Conservation (phyloP, 2,113 vertebrate species). For the Pyxicephalus adspersus region DNA sequence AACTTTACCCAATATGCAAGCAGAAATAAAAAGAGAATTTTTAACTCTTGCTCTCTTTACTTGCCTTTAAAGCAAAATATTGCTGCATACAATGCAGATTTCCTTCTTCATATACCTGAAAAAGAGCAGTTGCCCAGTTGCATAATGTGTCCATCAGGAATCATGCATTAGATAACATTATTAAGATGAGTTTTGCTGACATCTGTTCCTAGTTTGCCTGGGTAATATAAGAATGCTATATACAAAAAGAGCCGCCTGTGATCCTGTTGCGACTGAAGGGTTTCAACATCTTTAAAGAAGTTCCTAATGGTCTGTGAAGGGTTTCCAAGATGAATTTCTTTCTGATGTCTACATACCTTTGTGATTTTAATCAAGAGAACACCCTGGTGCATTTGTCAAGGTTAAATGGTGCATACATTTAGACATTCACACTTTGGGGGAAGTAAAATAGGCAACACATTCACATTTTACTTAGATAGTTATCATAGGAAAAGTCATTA, state of each 20-base stretch:
- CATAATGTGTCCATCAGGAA: conserved; percentile 7
- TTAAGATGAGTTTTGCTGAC: conserved; percentile 15
- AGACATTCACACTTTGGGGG: conserved; percentile 57
- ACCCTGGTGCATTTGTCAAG: conserved; percentile 60
- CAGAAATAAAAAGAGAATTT: too few species aligned
- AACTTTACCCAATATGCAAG: too few species aligned
- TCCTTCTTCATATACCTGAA: too few species aligned
- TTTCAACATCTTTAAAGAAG: conserved; percentile 55
- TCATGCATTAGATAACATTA: conserved; percentile 19
- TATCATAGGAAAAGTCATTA: conserved; percentile 42
- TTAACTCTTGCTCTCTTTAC: too few species aligned
- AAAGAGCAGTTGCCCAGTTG: too few species aligned
- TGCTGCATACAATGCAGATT: too few species aligned
- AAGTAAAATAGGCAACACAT: conserved; percentile 8
- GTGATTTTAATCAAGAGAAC: conserved; percentile 66
- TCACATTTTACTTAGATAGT: conserved; percentile 47
- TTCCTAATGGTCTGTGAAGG: conserved; percentile 50
- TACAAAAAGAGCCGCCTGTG: background rate
- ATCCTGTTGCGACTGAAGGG: conserved; percentile 35
- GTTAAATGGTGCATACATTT: conserved; percentile 65
- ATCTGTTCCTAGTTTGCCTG: conserved; percentile 28
- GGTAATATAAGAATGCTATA: conserved; percentile 31
- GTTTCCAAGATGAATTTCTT: conserved; percentile 30
- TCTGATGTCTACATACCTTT: conserved; percentile 59
- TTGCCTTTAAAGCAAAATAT: too few species aligned